Evolutionary conservation across 2,113 vertebrate genomes (phyloP).

Genomic region (Pteropus alecto): DNA sequence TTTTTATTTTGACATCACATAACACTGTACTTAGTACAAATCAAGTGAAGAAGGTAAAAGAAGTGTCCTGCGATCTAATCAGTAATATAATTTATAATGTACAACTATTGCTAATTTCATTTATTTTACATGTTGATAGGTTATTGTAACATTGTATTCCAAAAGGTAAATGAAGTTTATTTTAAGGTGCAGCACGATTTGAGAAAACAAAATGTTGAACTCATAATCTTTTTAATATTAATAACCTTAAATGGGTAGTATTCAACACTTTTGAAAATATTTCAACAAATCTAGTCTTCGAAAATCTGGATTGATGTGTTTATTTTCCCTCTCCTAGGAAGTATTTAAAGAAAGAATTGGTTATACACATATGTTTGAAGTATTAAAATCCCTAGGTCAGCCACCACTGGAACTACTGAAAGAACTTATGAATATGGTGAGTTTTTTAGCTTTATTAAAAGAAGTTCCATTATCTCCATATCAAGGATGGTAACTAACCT

Average conservation of each 20-base stretch:
- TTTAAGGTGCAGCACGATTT: slow-evolving; percentile 28
- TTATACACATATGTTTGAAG: slow-evolving; percentile 95
- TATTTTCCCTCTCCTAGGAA: slow-evolving; percentile 85
- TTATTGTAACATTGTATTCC: background rate
- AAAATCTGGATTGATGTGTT: slow-evolving; percentile 40
- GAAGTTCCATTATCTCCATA: background rate
- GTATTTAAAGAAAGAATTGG: slow-evolving; percentile 99
- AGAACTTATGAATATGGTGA: slow-evolving; percentile 99
- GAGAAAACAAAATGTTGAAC: slow-evolving; percentile 19
- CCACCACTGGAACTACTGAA: slow-evolving; percentile 93
- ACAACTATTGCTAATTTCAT: background rate
- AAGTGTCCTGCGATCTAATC: background rate
- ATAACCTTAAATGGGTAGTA: background rate
- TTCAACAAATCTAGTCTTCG: background rate
- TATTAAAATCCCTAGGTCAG: slow-evolving; percentile 94
- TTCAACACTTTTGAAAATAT: slow-evolving; percentile 9
- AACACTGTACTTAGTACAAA: background rate
- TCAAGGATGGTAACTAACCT: background rate
- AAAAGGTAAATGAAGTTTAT: background rate
- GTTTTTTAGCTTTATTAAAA: slow-evolving; percentile 59
- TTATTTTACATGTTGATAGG: slow-evolving; percentile 25
- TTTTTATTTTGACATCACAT: slow-evolving; percentile 34
- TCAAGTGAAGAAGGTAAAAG: background rate
- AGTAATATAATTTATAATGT: slow-evolving; percentile 1
- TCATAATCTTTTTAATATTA: slow-evolving; percentile 25